These are phyloP conservation scores for Mongoloraphidia duomilia DNA, from an alignment of 2,888 invertebrate genomes.

Conservation along the genomic window DNA sequence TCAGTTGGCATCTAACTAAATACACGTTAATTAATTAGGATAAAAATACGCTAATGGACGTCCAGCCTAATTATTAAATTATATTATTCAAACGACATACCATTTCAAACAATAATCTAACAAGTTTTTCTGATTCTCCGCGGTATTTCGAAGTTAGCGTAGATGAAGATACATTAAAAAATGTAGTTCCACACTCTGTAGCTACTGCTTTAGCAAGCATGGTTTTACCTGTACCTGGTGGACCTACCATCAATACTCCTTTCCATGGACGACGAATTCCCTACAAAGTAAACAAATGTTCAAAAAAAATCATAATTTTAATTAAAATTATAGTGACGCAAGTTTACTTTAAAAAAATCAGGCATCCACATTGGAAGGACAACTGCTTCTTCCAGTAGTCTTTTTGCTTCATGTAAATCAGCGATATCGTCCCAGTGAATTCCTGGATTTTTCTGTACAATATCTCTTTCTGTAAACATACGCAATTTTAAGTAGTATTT, in stretches of 20 bases:
- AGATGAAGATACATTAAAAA: conserved; percentile 94
- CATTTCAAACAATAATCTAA: conserved; percentile 94
- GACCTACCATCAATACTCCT: conserved; percentile 88
- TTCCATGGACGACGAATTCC: conserved; percentile 94
- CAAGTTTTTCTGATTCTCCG: conserved; percentile 98
- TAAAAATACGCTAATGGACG: neutral
- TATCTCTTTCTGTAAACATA: conserved; percentile 61
- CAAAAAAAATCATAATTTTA: neutral
- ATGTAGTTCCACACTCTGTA: conserved; percentile 94
- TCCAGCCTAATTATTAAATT: neutral
- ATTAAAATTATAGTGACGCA: neutral
- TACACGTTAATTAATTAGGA: neutral
- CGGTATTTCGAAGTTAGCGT: conserved; percentile 96
- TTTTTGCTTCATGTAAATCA: conserved; percentile 76
- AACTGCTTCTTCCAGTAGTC: conserved; percentile 89
- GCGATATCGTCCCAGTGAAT: conserved; percentile 93
- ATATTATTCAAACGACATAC: conserved; percentile 32
- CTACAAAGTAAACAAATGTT: conserved; percentile 28
- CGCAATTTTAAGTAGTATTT: neutral
- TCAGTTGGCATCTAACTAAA: too few relatives aligned
- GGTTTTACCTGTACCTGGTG: conserved; percentile 89
- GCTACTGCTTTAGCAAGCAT: conserved; percentile 97
- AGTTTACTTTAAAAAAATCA: conserved; percentile 81
- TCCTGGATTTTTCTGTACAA: conserved; percentile 92
- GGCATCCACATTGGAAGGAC: conserved; percentile 97